Conservation (phyloP, 2,888 invertebrate species). For the Microchrysa polita region DNA sequence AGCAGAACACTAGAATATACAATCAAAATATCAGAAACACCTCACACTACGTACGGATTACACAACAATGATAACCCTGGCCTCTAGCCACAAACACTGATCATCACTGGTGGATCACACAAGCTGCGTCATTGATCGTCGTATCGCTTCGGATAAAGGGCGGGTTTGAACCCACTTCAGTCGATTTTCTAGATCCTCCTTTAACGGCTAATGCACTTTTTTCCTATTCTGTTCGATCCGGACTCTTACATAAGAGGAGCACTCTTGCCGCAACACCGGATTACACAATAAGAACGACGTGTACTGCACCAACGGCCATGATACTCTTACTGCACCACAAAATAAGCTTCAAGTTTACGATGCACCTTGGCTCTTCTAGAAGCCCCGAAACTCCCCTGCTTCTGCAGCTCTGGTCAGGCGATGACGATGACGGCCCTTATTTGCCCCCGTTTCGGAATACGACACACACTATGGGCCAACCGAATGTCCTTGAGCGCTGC, state of each 20-base stretch:
- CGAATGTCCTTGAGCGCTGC: slow-evolving; percentile 48
- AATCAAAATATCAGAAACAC: not conserved
- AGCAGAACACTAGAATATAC: not conserved
- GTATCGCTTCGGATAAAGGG: not conserved
- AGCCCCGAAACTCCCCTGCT: slow-evolving; percentile 29
- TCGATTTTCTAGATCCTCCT: too few species aligned
- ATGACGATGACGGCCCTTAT: not conserved
- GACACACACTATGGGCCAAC: not conserved
- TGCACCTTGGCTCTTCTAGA: slow-evolving; percentile 35
- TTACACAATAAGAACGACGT: slow-evolving; percentile 35
- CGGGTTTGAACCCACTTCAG: not conserved
- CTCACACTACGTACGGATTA: not conserved
- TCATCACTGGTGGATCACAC: not conserved
- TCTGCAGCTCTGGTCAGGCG: not conserved
- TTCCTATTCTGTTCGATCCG: not conserved
- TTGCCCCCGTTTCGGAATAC: slow-evolving; percentile 24
- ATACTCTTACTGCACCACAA: slow-evolving; percentile 31
- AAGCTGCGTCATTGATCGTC: slow-evolving; percentile 11
- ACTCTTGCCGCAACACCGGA: slow-evolving; percentile 29
- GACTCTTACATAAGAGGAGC: slow-evolving; percentile 42
- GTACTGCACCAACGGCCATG: slow-evolving; percentile 40
- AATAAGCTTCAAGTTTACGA: slow-evolving; percentile 31
- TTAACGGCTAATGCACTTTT: not conserved
- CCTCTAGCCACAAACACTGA: slow-evolving; percentile 21
- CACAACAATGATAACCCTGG: slow-evolving; percentile 8